Evolutionary conservation across 2,113 vertebrate species (phyloP).

Genomic region (Baryphthengus martii): DNA sequence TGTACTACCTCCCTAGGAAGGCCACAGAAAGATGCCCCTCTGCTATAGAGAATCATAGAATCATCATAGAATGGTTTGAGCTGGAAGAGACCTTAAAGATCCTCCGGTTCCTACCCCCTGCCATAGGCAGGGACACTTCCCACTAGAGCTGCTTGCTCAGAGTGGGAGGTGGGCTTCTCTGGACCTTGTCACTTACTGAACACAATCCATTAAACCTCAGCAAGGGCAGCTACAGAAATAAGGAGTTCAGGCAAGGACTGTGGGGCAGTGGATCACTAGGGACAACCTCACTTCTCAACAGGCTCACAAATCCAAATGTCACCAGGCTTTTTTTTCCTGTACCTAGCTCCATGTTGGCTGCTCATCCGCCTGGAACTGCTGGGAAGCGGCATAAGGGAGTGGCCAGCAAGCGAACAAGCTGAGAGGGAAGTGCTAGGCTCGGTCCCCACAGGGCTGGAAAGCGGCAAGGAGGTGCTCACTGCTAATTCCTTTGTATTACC

Average conservation of each 20-base stretch:
- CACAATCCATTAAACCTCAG: background rate
- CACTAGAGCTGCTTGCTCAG: too few species aligned
- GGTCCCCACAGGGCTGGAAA: background rate
- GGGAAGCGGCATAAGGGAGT: background rate
- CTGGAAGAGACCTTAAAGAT: too few species aligned
- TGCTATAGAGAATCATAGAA: too few species aligned
- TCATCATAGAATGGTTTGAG: too few species aligned
- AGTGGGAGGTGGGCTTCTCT: too few species aligned
- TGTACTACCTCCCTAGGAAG: background rate
- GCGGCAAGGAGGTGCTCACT: background rate
- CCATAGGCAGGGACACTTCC: too few species aligned
- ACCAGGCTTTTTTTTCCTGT: background rate
- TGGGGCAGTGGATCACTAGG: background rate
- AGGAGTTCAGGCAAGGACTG: background rate
- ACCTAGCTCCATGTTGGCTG: background rate
- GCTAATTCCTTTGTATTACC: background rate
- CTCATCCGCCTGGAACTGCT: rapidly evolving
- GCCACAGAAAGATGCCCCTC: background rate
- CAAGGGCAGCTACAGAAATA: background rate
- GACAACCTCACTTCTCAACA: background rate
- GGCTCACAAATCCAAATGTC: background rate
- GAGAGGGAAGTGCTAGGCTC: background rate
- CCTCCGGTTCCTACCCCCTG: too few species aligned
- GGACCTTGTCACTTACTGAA: background rate
- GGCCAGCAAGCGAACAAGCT: background rate